Conservation (phyloP, 2,888 invertebrate species). For the Timema cristinae region DNA sequence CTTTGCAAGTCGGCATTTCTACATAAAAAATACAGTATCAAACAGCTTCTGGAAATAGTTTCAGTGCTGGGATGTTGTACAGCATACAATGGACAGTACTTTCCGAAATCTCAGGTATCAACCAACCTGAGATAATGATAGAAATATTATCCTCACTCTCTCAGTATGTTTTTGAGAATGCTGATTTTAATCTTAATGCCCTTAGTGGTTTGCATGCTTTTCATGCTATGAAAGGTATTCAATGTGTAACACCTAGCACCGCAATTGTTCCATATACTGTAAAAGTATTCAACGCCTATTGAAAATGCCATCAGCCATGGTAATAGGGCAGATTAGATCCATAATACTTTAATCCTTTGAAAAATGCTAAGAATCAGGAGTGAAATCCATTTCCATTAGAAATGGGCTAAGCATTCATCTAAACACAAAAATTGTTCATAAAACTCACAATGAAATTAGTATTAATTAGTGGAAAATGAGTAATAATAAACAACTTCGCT, state of each 20-base stretch:
- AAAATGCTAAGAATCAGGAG: too few species aligned
- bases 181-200: background rate
- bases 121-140: background rate
- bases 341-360: background rate
- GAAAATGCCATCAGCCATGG: background rate
- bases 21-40: conserved; percentile 32
- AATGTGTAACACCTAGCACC: background rate
- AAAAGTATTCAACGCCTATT: background rate
- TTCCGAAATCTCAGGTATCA: background rate
- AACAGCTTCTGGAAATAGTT: conserved; percentile 29
- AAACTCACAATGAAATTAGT: too few species aligned
- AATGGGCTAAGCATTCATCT: too few species aligned
- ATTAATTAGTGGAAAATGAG: too few species aligned
- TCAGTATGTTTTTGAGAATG: conserved; percentile 1
- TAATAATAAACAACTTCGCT: too few species aligned
- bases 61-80: conserved; percentile 25
- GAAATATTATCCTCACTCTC: background rate
- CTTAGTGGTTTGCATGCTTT: background rate
- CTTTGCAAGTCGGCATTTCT: conserved; percentile 25
- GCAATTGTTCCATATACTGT: background rate
- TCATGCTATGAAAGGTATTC: conserved; percentile 1
- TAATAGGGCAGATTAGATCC: background rate
- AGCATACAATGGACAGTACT: background rate
- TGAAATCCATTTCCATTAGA: too few species aligned
- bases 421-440: too few species aligned